Percentiles rank a stretch among this genome's conserved stretches.
phyloP scores from a whole-genome alignment of 2,888 invertebrate species.

The Eueremaeus valkanovi region DNA sequence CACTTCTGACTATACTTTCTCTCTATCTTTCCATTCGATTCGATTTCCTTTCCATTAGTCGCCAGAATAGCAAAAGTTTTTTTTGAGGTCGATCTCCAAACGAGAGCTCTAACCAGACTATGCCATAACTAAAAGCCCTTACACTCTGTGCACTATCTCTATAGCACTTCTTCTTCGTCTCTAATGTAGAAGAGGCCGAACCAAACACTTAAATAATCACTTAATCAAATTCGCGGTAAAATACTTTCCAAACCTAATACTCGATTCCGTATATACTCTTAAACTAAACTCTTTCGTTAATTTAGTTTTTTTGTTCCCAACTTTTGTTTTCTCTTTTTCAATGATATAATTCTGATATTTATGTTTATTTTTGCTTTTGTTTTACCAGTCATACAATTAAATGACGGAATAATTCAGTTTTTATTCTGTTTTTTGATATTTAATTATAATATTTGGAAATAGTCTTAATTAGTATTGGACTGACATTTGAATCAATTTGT shows the following conservation, averaged over 20 bases:
- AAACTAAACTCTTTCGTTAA: background rate
- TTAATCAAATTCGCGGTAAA: conserved; percentile 2
- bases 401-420: background rate
- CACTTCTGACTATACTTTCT: background rate
- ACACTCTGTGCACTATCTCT: background rate
- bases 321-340: background rate
- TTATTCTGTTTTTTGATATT: background rate
- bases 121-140: background rate
- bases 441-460: background rate
- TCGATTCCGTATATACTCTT: too few species aligned
- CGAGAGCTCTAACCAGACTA: background rate
- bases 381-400: too few species aligned
- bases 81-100: conserved; percentile 14
- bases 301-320: background rate
- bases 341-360: too few species aligned
- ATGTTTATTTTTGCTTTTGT: too few species aligned
- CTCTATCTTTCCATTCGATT: background rate
- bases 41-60: conserved; percentile 23
- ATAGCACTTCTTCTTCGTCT: background rate
- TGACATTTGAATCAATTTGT: background rate
- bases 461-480: background rate
- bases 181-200: background rate
- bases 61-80: background rate
- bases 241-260: background rate
- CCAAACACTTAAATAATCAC: conserved; percentile 5